Conservation (phyloP, 23 tunicate species). For the Botrylloides violaceus region DNA sequence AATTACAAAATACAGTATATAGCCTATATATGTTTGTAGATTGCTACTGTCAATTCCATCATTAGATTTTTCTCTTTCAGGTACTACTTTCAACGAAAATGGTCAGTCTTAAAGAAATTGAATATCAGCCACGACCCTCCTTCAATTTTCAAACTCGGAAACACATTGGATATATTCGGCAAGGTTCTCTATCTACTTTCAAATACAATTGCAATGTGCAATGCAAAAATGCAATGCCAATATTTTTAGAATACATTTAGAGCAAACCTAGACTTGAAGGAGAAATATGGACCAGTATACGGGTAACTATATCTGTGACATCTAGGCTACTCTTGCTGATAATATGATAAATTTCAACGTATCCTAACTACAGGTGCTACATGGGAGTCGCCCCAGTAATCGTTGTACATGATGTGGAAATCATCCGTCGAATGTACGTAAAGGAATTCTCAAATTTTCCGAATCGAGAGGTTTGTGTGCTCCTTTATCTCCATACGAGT, state of each 20-base stretch:
- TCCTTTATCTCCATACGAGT: neutral
- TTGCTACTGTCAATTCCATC: too few relatives aligned
- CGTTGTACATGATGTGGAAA: constrained; percentile 45
- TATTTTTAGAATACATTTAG: neutral
- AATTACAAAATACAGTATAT: too few relatives aligned
- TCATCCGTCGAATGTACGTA: constrained; percentile 54
- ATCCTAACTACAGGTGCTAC: constrained; percentile 39
- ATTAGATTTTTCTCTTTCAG: too few relatives aligned
- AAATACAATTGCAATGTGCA: neutral
- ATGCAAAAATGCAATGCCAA: neutral
- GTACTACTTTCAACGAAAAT: neutral
- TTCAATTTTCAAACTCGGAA: neutral
- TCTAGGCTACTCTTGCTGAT: too few relatives aligned
- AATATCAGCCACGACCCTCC: neutral
- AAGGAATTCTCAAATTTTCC: constrained; percentile 63
- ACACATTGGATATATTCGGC: neutral
- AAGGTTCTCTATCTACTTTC: too few relatives aligned
- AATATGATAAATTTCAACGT: too few relatives aligned
- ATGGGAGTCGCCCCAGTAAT: constrained; percentile 29
- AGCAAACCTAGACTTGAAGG: neutral
- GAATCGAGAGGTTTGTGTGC: constrained; percentile 46
- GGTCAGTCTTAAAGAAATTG: neutral
- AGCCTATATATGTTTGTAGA: too few relatives aligned
- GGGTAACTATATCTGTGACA: neutral
- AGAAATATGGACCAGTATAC: neutral